Conservation (phyloP, 37 sponge, comb jelly and placozoan genomes). For the Beroe forskalii region DNA sequence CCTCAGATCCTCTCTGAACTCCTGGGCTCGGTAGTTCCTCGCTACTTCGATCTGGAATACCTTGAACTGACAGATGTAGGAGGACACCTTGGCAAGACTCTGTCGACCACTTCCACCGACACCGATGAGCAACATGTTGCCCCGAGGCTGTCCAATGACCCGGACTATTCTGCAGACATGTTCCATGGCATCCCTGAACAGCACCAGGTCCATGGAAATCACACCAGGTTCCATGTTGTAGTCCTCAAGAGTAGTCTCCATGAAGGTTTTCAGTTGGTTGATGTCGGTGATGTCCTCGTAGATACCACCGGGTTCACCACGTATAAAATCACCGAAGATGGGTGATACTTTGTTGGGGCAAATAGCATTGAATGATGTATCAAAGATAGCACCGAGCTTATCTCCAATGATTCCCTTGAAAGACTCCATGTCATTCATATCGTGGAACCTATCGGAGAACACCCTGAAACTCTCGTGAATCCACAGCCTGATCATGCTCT, state of each 20-base stretch:
- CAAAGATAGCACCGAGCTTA: slow-evolving; percentile 88
- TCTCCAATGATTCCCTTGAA: slow-evolving; percentile 83
- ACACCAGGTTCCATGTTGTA: slow-evolving; percentile 98
- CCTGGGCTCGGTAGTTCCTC: slow-evolving; percentile 87
- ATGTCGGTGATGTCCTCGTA: slow-evolving; percentile 95
- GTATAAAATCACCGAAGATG: slow-evolving; percentile 89
- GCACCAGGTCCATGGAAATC: slow-evolving; percentile 92
- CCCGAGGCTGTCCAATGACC: slow-evolving; percentile 94
- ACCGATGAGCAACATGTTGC: slow-evolving; percentile 96
- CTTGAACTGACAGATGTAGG: slow-evolving; percentile 85
- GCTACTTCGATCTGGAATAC: slow-evolving; percentile 98
- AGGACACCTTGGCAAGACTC: slow-evolving; percentile 86
- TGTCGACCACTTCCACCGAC: slow-evolving; percentile 97
- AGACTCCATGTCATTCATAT: slow-evolving; percentile 83
- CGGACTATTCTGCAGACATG: slow-evolving; percentile 93
- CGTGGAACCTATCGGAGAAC: slow-evolving; percentile 95
- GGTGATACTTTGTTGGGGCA: slow-evolving; percentile 85
- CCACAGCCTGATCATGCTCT: slow-evolving; percentile 91
- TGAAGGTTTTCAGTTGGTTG: slow-evolving; percentile 81
- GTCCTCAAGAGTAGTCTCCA: slow-evolving; percentile 94
- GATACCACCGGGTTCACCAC: slow-evolving; percentile 68
- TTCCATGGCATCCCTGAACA: slow-evolving; percentile 97
- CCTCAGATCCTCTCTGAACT: slow-evolving; percentile 94
- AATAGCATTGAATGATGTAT: slow-evolving; percentile 92
- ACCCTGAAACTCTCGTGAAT: slow-evolving; percentile 96